A percentile compares a stretch with the other conserved stretches of the same genome.
These are phyloP conservation scores for Ceyx cyanopectus DNA, from an alignment of 2,113 vertebrate species.

Conservation along the genomic window DNA sequence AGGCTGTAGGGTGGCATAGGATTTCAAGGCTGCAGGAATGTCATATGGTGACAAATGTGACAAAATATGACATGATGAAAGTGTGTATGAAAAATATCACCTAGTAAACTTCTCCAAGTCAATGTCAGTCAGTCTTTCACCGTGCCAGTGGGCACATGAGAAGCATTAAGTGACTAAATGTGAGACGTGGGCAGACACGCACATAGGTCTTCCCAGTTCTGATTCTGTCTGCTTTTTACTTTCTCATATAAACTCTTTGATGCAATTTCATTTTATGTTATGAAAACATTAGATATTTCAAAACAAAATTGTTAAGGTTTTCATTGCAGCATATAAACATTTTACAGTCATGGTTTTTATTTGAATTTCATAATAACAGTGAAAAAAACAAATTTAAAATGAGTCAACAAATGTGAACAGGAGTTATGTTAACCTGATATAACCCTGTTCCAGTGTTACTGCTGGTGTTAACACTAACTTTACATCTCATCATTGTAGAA, in stretches of 20 bases:
- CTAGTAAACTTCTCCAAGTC: not conserved
- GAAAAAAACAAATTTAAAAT: not conserved
- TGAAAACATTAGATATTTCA: not conserved
- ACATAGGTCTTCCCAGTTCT: rapidly evolving
- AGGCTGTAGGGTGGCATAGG: rapidly evolving
- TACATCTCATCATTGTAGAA: not conserved
- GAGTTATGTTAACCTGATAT: not conserved
- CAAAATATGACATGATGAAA: not conserved
- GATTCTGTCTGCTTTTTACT: not conserved
- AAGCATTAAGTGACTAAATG: rapidly evolving
- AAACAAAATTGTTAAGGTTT: not conserved
- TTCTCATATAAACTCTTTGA: not conserved
- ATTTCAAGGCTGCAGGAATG: not conserved
- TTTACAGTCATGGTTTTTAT: not conserved
- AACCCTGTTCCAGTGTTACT: not conserved
- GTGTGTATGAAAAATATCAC: not conserved
- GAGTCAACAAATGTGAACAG: not conserved
- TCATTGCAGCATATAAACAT: not conserved
- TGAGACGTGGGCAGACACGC: not conserved
- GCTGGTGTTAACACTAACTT: not conserved
- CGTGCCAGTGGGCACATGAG: not conserved
- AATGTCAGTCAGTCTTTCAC: not conserved
- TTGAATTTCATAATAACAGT: not conserved
- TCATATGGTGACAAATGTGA: not conserved
- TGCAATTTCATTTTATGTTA: not conserved